A percentile compares a stretch with the other conserved stretches of the same genome.
Conservation (phyloP, 2,113 vertebrate species). For the Eurypyga helias region DNA sequence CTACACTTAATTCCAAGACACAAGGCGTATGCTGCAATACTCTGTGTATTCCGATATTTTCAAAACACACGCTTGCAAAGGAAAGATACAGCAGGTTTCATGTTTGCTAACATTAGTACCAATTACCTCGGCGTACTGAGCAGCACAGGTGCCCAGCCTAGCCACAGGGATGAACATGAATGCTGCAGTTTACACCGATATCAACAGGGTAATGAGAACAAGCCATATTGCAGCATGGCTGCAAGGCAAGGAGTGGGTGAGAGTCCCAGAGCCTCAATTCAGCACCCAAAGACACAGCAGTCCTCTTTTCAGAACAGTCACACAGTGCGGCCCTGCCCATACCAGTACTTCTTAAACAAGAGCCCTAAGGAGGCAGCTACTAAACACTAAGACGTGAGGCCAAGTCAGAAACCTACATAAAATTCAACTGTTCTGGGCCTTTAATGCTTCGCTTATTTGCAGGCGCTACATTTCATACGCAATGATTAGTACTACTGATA, state of each 20-base stretch:
- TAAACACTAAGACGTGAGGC: background rate
- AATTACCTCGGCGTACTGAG: background rate
- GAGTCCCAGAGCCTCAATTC: background rate
- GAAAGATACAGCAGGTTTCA: background rate
- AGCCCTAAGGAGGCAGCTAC: background rate
- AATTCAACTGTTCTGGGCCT: background rate
- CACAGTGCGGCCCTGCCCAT: background rate
- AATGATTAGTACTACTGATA: background rate
- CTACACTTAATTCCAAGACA: background rate
- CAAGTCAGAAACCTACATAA: background rate
- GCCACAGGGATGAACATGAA: background rate
- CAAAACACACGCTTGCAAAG: background rate
- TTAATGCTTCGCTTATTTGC: background rate
- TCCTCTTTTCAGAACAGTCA: background rate
- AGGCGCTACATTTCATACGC: background rate
- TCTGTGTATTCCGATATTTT: background rate
- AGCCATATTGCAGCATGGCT: background rate
- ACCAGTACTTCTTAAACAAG: background rate
- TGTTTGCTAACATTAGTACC: background rate
- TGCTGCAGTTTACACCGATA: background rate
- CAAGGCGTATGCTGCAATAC: background rate
- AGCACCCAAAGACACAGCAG: background rate
- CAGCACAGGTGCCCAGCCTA: background rate
- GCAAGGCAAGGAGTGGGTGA: background rate
- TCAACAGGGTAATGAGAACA: background rate